Evolutionary conservation across 2,113 vertebrate species (phyloP), one percentile per base, ranked within the genome.

Genomic region (Menidia beryllina): DNA sequence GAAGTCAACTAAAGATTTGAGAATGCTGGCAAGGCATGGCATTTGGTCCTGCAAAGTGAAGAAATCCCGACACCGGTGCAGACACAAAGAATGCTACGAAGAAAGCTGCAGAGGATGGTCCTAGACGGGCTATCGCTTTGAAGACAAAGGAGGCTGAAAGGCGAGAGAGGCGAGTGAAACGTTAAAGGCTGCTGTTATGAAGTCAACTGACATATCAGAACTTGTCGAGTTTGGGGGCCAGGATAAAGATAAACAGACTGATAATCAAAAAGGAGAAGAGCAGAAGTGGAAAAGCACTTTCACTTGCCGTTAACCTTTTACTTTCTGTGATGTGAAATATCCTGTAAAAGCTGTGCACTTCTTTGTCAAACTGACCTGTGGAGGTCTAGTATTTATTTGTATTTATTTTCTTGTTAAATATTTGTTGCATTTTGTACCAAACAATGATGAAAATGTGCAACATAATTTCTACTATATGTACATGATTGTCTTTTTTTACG

Each of bases 401-500:
- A 72, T 83, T 71, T 82, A 78, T 89, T 87, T 75, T 15, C 11
- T 20, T 74, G 54, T 45, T 47, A 58, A 47, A 59, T 65, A 7
- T 70, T 24, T 82, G 27, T 74, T 62, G 17, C 17, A 55, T 87
- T 88, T 76, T 81, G n/a, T 74, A 82, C 50, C 25, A 20, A 55
- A 70, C 24, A 47, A 48, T 30, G 12, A 52, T 67, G 55, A 75
- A 25, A 27, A 51, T 73, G 75, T 84, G 82, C 60, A 79, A 81
- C 79, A 62, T 79, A 41, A 79, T 84, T 81, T 85, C 60, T 78
- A 19, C 48, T 15, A 43, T 88, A 82, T 89, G 85, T 83, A 77
- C 88, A 69, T 74, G 0, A 69, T 19, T 79, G 68, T 50, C 8
- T 34, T 72, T 87, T 91, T 86, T 86, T 74, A 88, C 52, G 1